Evolutionary conservation across 2,797 vertebrate genomes (phyloP).

Genomic region (Neoniphon sammara): DNA sequence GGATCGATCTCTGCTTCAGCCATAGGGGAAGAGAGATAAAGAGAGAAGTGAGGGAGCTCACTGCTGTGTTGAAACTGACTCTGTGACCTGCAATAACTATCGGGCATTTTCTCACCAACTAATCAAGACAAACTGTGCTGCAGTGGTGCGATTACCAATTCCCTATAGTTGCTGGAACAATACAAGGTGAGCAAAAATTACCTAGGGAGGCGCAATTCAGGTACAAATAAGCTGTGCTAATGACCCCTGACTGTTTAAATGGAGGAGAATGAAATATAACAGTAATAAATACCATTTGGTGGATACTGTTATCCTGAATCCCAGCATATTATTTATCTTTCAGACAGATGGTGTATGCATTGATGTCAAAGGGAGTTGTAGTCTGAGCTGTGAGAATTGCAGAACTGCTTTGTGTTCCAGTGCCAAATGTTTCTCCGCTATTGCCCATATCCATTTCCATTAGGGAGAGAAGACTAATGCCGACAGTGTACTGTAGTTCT

Average conservation of each 20-base stretch:
- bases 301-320: slow-evolving; percentile 3
- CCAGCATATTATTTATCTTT: not conserved
- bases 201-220: not conserved
- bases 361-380: slow-evolving; percentile 18
- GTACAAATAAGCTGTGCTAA: slow-evolving; percentile 7
- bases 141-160: slow-evolving; percentile 22
- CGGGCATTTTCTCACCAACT: slow-evolving; percentile 26
- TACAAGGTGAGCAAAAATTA: slow-evolving; percentile 31
- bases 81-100: slow-evolving; percentile 25
- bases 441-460: slow-evolving; percentile 62
- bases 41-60: not conserved
- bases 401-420: slow-evolving; percentile 36
- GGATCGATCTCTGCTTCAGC: slow-evolving; percentile 29
- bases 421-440: slow-evolving; percentile 46
- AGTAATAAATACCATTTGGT: slow-evolving; percentile 22
- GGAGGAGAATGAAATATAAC: slow-evolving; percentile 49
- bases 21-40: slow-evolving; percentile 25
- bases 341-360: not conserved
- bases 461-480: slow-evolving; percentile 37
- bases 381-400: slow-evolving; percentile 40
- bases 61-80: slow-evolving; percentile 14
- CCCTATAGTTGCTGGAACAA: slow-evolving; percentile 14
- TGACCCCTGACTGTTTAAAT: slow-evolving; percentile 42
- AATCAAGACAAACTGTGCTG: slow-evolving; percentile 50
- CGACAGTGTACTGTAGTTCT: slow-evolving; percentile 13